These are phyloP conservation scores for Clarias platycephalus DNA, from an alignment of 2,797 vertebrate genomes.

Conservation along the genomic window DNA sequence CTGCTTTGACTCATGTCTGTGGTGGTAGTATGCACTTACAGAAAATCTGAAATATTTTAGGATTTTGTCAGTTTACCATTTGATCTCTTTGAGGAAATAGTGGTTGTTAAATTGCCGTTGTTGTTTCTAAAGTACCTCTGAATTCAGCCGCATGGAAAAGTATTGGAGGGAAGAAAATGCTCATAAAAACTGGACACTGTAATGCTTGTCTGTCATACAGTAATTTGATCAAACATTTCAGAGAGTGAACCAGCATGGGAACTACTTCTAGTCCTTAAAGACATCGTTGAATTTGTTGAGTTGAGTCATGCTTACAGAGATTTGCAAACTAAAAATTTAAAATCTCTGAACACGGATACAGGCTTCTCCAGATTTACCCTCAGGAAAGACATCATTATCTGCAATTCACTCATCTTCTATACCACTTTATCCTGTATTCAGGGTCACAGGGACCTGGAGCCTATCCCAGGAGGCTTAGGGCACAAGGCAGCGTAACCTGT, in stretches of 20 bases:
- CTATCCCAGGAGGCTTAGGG: too few species aligned
- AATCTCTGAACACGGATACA: conserved; percentile 12
- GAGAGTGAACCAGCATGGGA: neutral
- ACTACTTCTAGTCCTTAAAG: neutral
- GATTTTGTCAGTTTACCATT: conserved; percentile 26
- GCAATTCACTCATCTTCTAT: neutral
- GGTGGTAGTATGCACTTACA: conserved; percentile 27
- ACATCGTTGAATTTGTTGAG: conserved; percentile 8
- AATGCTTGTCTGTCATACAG: neutral
- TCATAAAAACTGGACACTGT: neutral
- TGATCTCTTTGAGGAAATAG: neutral
- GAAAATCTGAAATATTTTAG: conserved; percentile 39
- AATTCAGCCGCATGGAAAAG: conserved; percentile 23
- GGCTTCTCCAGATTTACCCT: conserved; percentile 7
- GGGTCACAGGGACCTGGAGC: too few species aligned
- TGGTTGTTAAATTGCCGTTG: neutral
- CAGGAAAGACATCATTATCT: conserved; percentile 37
- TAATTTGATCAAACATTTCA: neutral
- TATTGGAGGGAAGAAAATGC: neutral
- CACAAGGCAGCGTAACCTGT: too few species aligned
- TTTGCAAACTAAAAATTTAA: neutral
- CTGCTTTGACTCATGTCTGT: neutral
- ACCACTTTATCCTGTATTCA: too few species aligned
- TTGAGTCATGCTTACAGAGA: neutral
- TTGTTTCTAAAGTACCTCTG: neutral